Conservation (phyloP, 2,797 vertebrate genomes). For the Zenarchopterus dispar region DNA sequence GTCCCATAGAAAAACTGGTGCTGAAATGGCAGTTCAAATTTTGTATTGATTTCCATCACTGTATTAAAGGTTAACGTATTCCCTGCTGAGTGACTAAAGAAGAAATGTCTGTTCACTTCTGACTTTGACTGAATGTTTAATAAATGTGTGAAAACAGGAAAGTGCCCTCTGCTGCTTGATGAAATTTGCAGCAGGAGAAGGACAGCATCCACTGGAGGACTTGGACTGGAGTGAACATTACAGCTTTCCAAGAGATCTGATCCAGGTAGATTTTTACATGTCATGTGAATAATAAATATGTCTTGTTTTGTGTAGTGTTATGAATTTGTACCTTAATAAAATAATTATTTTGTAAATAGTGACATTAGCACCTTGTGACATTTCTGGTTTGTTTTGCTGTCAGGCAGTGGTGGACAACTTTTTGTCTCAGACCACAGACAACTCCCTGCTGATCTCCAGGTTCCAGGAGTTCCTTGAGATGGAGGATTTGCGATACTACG, state of each 20-base stretch:
- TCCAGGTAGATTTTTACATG: conserved; percentile 78
- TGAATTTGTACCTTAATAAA: background rate
- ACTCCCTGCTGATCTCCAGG: conserved; percentile 86
- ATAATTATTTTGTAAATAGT: no score
- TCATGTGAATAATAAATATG: background rate
- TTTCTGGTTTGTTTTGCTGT: background rate
- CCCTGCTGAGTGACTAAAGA: no score
- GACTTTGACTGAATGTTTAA: no score
- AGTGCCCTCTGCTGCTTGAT: conserved; percentile 86
- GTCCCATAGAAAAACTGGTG: no score
- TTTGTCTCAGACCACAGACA: conserved; percentile 80
- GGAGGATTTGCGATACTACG: conserved; percentile 90
- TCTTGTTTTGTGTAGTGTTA: background rate
- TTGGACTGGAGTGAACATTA: conserved; percentile 87
- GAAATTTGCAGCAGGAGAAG: conserved; percentile 89
- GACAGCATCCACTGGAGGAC: conserved; percentile 83
- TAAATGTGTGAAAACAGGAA: conserved; percentile 77
- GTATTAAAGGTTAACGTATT: no score
- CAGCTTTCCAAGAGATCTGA: conserved; percentile 86
- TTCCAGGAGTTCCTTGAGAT: conserved; percentile 91
- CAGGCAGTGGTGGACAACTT: conserved; percentile 86
- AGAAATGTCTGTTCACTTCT: no score
- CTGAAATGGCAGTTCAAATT: no score
- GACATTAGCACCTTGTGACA: conserved; percentile 1
- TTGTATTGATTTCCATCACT: no score